Conservation (phyloP, 1,140 invertebrate genomes). For the Portunus trituberculatus region DNA sequence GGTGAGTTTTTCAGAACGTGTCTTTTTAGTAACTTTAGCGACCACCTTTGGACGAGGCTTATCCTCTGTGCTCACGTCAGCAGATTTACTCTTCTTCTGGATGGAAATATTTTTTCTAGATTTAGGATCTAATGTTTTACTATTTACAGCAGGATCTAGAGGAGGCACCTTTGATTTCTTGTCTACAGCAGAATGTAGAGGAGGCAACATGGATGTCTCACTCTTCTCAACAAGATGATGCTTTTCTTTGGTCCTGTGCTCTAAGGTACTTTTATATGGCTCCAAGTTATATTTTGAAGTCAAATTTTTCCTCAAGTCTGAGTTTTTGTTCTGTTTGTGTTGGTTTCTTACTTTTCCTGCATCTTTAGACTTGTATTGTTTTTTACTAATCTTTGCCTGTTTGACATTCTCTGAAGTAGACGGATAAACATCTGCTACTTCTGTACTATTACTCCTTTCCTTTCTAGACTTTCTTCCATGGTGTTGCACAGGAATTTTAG, state of each 20-base stretch:
- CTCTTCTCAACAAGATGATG: conserved; percentile 49
- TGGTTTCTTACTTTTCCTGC: not conserved
- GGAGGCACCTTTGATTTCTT: conserved; percentile 46
- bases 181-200: not conserved
- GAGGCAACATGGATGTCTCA: conserved; percentile 25
- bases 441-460: not conserved
- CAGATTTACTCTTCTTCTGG: conserved; percentile 37
- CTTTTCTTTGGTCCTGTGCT: conserved; percentile 43
- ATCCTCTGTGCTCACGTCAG: not conserved
- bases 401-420: not conserved
- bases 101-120: conserved; percentile 72
- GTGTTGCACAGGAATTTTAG: conserved; percentile 33
- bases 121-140: conserved; percentile 14
- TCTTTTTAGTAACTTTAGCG: conserved; percentile 72
- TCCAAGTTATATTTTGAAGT: conserved; percentile 57
- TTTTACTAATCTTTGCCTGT: not conserved
- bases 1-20: conserved; percentile 66
- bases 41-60: conserved; percentile 64
- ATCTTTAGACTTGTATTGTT: not conserved
- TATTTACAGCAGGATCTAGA: too few relatives aligned
- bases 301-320: conserved; percentile 57
- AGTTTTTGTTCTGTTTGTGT: conserved; percentile 50
- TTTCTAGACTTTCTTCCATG: not conserved
- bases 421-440: not conserved
- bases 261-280: conserved; percentile 48